Base-by-base conservation (phyloP, 2,888 invertebrate species). In the Oasisia sp. region DNA sequence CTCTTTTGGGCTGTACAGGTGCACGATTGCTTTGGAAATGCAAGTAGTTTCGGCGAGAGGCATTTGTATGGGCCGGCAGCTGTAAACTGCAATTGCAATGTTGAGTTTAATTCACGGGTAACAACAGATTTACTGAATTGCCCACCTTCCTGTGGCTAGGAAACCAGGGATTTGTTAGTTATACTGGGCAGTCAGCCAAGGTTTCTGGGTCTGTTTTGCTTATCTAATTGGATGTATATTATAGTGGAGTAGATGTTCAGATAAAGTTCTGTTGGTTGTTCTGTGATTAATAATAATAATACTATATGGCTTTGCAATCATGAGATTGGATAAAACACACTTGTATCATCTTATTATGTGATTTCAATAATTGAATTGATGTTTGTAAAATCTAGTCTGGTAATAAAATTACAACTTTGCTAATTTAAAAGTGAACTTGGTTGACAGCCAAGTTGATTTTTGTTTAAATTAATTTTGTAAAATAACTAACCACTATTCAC, bases 1-100 rank as follows among this genome's bases (percentile, higher is more conserved):
- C 74, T 27, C 7, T 74, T 27, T 74, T 74, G 74, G 19, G 27
- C 27, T 27, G 27, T 74, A 74, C 74, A 27, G 19, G 74, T 74
- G 74, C 74, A 74, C 27, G 74, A 74, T 74, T 74, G n/a, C 74
- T 74, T 74, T 74, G 74, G 74, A 74, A 74, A 74, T 74, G n/a
- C 74, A 56, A 56, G 56, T 74, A 74, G 27, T 27, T n/a, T 74
- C 74, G n/a, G 74, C 27, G 74, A 74, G 74, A n/a, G 74, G n/a
- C 27, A 27, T 19, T 74, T 74, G 19, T 74, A 27, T 74, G 7
- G 7, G 74, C 14, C 27, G 27, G 74, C 74, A 74, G 74, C 74
- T 74, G 74, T 74, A 74, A 74, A 74, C 74, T 74, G 74, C 74
- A 74, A 74, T 27, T 7, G 74, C 19, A 74, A 74, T 74, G 19